Conservation (phyloP, 2,888 invertebrate species). For the Yponomeuta sedellus region DNA sequence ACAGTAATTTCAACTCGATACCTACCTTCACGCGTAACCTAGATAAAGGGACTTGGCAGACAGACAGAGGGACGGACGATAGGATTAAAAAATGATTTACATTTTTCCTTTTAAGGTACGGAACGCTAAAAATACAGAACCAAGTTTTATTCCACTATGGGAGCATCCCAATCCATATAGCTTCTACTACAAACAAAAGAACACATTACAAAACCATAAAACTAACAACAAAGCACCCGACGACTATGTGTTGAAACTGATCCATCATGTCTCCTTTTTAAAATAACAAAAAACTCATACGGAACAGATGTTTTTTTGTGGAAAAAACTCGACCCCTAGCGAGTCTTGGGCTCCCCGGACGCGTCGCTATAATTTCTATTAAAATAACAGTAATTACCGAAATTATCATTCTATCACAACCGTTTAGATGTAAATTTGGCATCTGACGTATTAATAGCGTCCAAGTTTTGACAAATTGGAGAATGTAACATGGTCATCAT, state of each 20-base stretch:
- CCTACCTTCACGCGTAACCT: too few relatives aligned
- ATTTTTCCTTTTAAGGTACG: too few relatives aligned
- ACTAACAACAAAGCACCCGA: constrained; percentile 70
- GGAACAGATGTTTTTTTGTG: constrained; percentile 72
- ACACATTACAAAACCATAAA: constrained; percentile 75
- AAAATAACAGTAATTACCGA: constrained; percentile 65
- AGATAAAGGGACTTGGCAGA: too few relatives aligned
- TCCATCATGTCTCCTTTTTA: constrained; percentile 75
- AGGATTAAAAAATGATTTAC: too few relatives aligned
- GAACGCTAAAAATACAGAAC: background rate
- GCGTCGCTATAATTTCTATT: constrained; percentile 56
- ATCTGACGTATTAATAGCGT: constrained; percentile 60
- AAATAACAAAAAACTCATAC: constrained; percentile 71
- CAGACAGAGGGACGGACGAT: too few relatives aligned
- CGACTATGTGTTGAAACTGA: constrained; percentile 74
- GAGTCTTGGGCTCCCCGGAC: constrained; percentile 34
- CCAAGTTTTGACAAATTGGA: constrained; percentile 61
- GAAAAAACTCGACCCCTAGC: constrained; percentile 57
- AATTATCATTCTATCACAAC: constrained; percentile 58
- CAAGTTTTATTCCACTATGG: background rate
- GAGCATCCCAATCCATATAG: constrained; percentile 31
- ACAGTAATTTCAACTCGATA: too few relatives aligned
- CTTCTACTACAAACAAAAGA: constrained; percentile 72
- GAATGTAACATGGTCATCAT: constrained; percentile 33
- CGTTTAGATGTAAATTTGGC: constrained; percentile 69